A percentile compares a stretch with the other conserved stretches of the same genome.
Evolutionary conservation across 2,113 vertebrate species (phyloP).

Genomic region (Mesocricetus auratus): DNA sequence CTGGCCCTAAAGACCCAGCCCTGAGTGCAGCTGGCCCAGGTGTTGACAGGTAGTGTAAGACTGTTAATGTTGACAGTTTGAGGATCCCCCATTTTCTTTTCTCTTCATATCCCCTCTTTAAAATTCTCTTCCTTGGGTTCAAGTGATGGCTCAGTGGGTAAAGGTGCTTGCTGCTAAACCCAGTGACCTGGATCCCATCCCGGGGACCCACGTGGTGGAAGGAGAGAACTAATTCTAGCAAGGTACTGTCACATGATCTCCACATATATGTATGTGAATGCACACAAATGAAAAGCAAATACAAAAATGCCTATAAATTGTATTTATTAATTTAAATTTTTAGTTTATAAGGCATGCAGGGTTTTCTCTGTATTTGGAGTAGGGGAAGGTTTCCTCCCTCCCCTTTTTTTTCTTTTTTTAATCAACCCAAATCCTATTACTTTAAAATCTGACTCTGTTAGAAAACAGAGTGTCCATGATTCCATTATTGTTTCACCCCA

Average conservation of each 20-base stretch:
- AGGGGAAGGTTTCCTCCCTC: background rate
- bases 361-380: slow-evolving; percentile 42
- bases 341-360: background rate
- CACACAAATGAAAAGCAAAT: background rate
- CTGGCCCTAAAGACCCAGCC: background rate
- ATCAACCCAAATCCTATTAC: background rate
- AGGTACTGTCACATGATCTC: background rate
- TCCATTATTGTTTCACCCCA: background rate
- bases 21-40: background rate
- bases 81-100: no score
- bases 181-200: background rate
- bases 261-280: background rate
- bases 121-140: background rate
- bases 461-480: background rate
- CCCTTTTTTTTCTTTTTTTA: background rate
- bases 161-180: background rate
- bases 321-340: background rate
- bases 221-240: background rate
- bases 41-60: background rate
- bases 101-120: background rate
- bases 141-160: background rate
- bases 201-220: background rate
- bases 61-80: background rate
- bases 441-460: background rate
- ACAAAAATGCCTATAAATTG: background rate